Base-by-base conservation (phyloP, 2,113 vertebrate genomes). In the Larimichthys crocea region DNA sequence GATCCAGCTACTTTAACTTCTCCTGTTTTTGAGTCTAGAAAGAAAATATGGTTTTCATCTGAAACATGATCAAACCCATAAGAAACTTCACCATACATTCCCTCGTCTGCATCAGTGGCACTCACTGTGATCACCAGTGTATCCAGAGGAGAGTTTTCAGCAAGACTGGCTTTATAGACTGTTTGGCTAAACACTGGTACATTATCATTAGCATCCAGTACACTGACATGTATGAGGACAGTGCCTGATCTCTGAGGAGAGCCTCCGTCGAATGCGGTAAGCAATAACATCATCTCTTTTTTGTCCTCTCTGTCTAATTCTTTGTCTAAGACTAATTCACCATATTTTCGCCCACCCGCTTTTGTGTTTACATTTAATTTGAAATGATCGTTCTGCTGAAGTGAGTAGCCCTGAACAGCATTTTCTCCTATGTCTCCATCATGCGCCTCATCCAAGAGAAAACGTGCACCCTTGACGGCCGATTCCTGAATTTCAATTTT, bases 341-440 rank as follows among this genome's bases (percentile, higher is more conserved):
- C 67, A 20, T 94, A 93, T 86, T 94, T 95, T 1, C 88, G 74
- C 0, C 92, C 92, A 59, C 83, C 29, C 83, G 15, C 0, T 29
- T 80, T 93, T 0, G 90, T 83, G 0, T 94, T 91, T 0, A 92
- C 48, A 42, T 70, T 85, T 2, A 96, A 68, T 35, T 42, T 56
- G 50, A 96, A 96, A 77, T 95, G 57, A 0, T 91, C 76, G 40
- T 93, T 95, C 1, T 83, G 14, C 22, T 83, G 92, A 10, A 96
- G 88, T 0, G 59, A 74, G 49, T 96, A 96, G 3, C 59, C 68
- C 59, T 94, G 93, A 12, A 96, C 79, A 3, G 92, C 83, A 29
- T 97, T 96, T 19, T 83, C 83, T 22, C 92, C 95, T 16, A 95
- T 91, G 60, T 97, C 96, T 42, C 76, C 67, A 59, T 97, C 96